Evolutionary conservation across 2,888 invertebrate species (phyloP), one percentile per base, ranked within the genome.

Genomic region (Xylota sylvarum): DNA sequence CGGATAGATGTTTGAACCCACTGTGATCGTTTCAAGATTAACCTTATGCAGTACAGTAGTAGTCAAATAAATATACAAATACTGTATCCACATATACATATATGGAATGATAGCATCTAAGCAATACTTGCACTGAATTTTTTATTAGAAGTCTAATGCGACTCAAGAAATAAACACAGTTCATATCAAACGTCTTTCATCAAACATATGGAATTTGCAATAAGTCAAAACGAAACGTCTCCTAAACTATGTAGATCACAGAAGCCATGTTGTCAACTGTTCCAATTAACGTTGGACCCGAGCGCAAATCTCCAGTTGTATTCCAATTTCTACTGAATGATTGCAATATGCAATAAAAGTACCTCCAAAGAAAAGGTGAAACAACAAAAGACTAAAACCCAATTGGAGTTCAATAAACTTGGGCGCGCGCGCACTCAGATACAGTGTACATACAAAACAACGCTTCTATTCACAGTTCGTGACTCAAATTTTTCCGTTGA

Each of bases 331-430:
- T 69, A 23, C 5, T 10, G 17, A 46, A 19, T 10, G 52, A 62
- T 32, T 74, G 64, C 64, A 52, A 62, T 73, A 30, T 62, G 48
- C 69, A 60, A 48, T 58, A 72, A 48, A 58, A 72, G 14, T 27
- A 14, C 35, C n/a, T 23, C 10, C 60, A 46, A 48, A 60, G 58
- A 50, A 60, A 30, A 55, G 74, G 46, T 14, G 56, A 30, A 67
- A 12, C 5, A 37, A 35, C 32, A 62, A 27, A 52, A 35, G 55
- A 35, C 35, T 78, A 55, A 55, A 70, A 62, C 50, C 79, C 56
- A 65, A 79, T 64, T 72, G 58, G 40, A 72, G 79, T 79, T 79
- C 72, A 79, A 79, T 72, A 79, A 79, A 79, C 79, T 50, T 64
- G 19, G 69, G 69, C 46, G 69, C 50, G 35, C 23, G 52, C 52